Conservation (phyloP, 2,888 invertebrate species). For the Eulithis prunata region DNA sequence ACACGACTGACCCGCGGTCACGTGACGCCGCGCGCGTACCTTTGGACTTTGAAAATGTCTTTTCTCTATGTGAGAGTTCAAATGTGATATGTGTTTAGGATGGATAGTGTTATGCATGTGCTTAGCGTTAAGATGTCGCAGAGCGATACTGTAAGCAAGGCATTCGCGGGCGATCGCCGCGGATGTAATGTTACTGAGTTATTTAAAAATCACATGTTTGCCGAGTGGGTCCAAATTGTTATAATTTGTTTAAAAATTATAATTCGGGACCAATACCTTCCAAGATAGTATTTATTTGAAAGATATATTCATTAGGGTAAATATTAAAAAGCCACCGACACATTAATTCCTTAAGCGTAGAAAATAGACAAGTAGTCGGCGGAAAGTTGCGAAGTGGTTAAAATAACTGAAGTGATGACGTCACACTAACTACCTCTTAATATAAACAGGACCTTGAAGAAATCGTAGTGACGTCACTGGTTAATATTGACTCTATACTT, state of each 20-base stretch:
- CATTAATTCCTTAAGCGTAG: constrained; percentile 84
- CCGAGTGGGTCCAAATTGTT: constrained; percentile 82
- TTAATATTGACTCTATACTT: constrained; percentile 61
- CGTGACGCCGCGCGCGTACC: constrained; percentile 71
- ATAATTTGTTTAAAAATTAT: constrained; percentile 86
- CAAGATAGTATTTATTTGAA: constrained; percentile 85
- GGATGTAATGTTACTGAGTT: constrained; percentile 67
- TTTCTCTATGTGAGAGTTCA: constrained; percentile 76
- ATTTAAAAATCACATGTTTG: constrained; percentile 74
- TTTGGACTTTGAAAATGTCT: constrained; percentile 73
- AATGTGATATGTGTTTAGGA: constrained; percentile 84
- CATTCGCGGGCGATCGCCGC: constrained; percentile 67
- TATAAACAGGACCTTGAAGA: constrained; percentile 76
- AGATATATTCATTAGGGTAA: constrained; percentile 82
- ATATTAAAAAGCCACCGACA: constrained; percentile 85
- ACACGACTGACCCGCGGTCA: constrained; percentile 86
- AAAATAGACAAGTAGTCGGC: constrained; percentile 79
- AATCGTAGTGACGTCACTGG: constrained; percentile 65
- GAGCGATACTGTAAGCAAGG: constrained; percentile 76
- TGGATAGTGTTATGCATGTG: constrained; percentile 75
- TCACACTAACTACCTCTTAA: constrained; percentile 81
- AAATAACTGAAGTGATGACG: constrained; percentile 55
- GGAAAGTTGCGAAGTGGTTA: constrained; percentile 80
- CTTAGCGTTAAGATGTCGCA: constrained; percentile 76
- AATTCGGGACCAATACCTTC: constrained; percentile 84